Evolutionary conservation across 2,113 vertebrate genomes (phyloP).

Genomic region (Dolichotis patagonum): DNA sequence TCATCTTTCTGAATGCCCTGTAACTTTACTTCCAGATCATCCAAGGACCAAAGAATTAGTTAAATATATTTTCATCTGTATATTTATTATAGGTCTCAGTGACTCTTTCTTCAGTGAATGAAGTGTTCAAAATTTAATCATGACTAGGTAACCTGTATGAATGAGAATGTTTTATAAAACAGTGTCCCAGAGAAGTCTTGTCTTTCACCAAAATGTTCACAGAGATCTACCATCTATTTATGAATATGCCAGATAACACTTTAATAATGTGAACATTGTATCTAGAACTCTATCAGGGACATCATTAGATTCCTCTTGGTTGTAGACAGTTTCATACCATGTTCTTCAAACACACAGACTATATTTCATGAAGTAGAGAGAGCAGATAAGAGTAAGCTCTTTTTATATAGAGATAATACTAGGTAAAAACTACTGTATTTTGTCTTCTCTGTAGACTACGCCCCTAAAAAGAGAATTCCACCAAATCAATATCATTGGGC

Average conservation of each 20-base stretch:
- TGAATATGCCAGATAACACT: neutral
- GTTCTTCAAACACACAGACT: neutral
- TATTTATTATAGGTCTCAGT: neutral
- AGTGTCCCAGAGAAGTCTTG: neutral
- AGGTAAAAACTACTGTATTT: neutral
- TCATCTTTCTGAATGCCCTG: neutral
- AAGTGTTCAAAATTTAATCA: constrained; percentile 22
- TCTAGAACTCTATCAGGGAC: neutral
- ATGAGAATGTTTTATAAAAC: neutral
- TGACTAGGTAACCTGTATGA: neutral
- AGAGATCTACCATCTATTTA: neutral
- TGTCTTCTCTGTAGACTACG: neutral
- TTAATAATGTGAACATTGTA: neutral
- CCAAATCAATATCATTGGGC: neutral
- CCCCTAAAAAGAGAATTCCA: neutral
- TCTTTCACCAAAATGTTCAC: neutral
- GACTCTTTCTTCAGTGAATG: neutral
- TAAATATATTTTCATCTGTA: neutral
- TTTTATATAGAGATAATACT: neutral
- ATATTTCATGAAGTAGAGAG: neutral
- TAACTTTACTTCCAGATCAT: constrained; percentile 8
- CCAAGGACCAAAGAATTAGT: neutral
- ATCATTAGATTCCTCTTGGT: neutral
- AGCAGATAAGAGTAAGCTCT: neutral
- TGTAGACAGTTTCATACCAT: neutral